Conservation (phyloP, 2,113 vertebrate genomes). For the Passer domesticus region DNA sequence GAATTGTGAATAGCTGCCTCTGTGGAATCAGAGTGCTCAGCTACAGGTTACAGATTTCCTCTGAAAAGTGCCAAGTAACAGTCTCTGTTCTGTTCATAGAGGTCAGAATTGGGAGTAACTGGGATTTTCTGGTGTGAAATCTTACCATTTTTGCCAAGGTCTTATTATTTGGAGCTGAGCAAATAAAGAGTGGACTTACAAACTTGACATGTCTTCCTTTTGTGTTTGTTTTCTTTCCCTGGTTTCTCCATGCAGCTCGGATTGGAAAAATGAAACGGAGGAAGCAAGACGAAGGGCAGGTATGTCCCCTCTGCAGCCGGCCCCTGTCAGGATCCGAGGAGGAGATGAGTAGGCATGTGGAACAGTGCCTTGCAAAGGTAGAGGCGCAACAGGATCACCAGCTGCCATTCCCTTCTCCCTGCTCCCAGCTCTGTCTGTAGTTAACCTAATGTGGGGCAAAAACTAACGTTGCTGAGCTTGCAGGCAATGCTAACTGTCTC, state of each 20-base stretch:
- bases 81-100: background rate
- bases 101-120: background rate
- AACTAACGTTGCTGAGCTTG: slow-evolving; percentile 53
- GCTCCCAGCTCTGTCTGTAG: slow-evolving; percentile 29
- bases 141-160: background rate
- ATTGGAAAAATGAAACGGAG: slow-evolving; percentile 99
- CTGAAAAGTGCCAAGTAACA: background rate
- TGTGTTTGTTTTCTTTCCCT: slow-evolving; percentile 27
- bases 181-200: background rate
- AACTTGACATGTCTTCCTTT: slow-evolving; percentile 19
- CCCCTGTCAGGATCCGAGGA: slow-evolving; percentile 98
- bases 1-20: background rate
- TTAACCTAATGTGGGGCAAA: background rate
- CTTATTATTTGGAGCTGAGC: background rate
- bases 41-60: background rate
- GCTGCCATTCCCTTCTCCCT: slow-evolving; percentile 57
- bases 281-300: slow-evolving; percentile 99
- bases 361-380: slow-evolving; percentile 99
- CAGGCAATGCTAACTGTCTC: slow-evolving; percentile 30
- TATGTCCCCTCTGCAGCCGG: slow-evolving; percentile 99
- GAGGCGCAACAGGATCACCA: slow-evolving; percentile 73
- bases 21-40: background rate
- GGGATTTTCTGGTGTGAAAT: background rate
- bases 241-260: slow-evolving; percentile 85
- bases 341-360: slow-evolving; percentile 99